Evolutionary conservation across 2,888 invertebrate species (phyloP).

Genomic region (Stenoptilia bipunctidactyla): DNA sequence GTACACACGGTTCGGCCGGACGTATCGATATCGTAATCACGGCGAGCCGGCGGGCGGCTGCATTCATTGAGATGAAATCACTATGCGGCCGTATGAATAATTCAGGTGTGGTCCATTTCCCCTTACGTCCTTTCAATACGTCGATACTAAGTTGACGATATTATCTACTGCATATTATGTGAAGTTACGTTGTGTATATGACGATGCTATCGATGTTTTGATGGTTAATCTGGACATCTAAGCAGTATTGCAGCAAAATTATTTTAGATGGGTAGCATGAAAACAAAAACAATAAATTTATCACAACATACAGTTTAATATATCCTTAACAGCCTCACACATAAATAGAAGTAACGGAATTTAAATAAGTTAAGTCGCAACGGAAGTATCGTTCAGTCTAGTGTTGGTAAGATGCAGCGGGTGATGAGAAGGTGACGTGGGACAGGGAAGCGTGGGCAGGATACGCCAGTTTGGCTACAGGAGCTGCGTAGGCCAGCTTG

Average conservation of each 20-base stretch:
- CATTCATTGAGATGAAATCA: constrained; percentile 70
- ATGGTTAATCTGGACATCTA: too few relatives aligned
- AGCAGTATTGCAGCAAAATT: too few relatives aligned
- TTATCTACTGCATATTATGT: constrained; percentile 4
- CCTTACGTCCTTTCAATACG: constrained; percentile 16
- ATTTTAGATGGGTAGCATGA: too few relatives aligned
- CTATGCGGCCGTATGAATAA: constrained; percentile 67
- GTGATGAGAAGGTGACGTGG: constrained; percentile 46
- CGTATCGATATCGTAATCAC: constrained; percentile 65
- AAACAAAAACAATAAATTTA: too few relatives aligned
- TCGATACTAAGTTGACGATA: constrained; percentile 31
- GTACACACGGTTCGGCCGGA: constrained; percentile 32
- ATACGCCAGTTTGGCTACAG: constrained; percentile 38
- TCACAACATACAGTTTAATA: too few relatives aligned
- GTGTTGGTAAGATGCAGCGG: constrained; percentile 50
- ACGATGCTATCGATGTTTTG: too few relatives aligned
- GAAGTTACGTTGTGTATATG: too few relatives aligned
- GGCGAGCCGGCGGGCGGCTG: constrained; percentile 40
- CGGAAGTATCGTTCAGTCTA: too few relatives aligned
- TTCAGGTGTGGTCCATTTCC: constrained; percentile 50
- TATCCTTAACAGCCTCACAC: too few relatives aligned
- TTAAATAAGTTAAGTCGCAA: too few relatives aligned
- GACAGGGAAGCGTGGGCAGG: constrained; percentile 36
- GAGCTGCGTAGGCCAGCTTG: constrained; percentile 24
- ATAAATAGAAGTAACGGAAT: too few relatives aligned